Evolutionary conservation across 2,797 vertebrate genomes (phyloP).

Genomic region (Oreortyx pictus): DNA sequence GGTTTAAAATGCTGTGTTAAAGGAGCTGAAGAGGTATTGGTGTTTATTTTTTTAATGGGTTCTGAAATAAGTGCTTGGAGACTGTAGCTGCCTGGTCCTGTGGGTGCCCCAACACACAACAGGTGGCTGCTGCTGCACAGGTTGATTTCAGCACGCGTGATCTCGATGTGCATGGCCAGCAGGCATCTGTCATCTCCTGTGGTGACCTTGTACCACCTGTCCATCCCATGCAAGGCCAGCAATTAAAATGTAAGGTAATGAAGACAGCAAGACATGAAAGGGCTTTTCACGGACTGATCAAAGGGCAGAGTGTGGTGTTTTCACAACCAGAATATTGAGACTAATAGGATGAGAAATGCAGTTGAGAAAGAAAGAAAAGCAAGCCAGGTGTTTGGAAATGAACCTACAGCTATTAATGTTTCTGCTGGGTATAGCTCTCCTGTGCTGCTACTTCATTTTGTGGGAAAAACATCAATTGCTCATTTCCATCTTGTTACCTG

Average conservation of each 20-base stretch:
- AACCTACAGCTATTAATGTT: background rate
- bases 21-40: fast-evolving
- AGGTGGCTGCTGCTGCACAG: background rate
- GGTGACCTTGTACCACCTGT: conserved; percentile 48
- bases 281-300: conserved; percentile 46
- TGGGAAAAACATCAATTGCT: background rate
- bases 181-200: conserved; percentile 41
- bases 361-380: background rate
- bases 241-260: conserved; percentile 63
- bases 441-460: background rate
- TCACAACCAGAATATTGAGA: background rate
- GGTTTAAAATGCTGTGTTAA: background rate
- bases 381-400: background rate
- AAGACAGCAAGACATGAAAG: conserved; percentile 61
- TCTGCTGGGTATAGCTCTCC: fast-evolving
- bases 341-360: background rate
- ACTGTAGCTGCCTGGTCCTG: background rate
- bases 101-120: fast-evolving
- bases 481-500: background rate
- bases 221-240: conserved; percentile 20
- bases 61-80: background rate
- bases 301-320: conserved; percentile 17
- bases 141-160: background rate
- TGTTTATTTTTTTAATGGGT: background rate
- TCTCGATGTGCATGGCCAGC: background rate